A percentile compares a stretch with the other conserved stretches of the same genome.
Evolutionary conservation across 1,140 invertebrate genomes (phyloP).

Genomic region (Wasmannia auropunctata): DNA sequence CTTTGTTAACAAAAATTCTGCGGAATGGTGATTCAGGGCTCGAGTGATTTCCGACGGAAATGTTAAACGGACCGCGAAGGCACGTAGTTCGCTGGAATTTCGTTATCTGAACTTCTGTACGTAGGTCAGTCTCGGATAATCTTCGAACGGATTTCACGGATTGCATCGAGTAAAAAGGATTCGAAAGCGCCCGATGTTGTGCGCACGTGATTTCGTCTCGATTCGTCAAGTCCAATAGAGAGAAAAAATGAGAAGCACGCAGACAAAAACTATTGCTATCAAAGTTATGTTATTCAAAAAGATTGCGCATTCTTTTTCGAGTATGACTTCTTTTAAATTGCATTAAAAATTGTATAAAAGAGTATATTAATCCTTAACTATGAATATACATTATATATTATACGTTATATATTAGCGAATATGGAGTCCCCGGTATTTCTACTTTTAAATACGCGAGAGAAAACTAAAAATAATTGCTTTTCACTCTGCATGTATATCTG

Average conservation of each 20-base stretch:
- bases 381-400: background rate
- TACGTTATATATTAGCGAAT: too few relatives aligned
- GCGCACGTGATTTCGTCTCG: constrained; percentile 6
- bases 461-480: background rate
- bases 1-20: constrained; percentile 33
- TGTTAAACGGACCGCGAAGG: constrained; percentile 47
- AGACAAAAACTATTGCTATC: background rate
- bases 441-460: background rate
- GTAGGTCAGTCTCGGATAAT: constrained; percentile 36
- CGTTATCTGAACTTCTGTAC: constrained; percentile 27
- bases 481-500: too few relatives aligned
- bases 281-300: background rate
- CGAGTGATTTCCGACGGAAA: constrained; percentile 33
- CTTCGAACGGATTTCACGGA: constrained; percentile 33
- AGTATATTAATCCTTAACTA: background rate
- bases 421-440: background rate
- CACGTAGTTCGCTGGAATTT: constrained; percentile 29
- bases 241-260: background rate
- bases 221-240: constrained; percentile 1
- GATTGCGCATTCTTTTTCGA: background rate
- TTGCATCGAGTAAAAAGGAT: constrained; percentile 7
- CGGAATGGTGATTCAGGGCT: background rate
- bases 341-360: background rate
- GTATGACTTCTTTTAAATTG: background rate
- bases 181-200: background rate